These are phyloP conservation scores for Penaeus japonicus DNA, from an alignment of 1,140 invertebrate genomes.

Conservation along the genomic window DNA sequence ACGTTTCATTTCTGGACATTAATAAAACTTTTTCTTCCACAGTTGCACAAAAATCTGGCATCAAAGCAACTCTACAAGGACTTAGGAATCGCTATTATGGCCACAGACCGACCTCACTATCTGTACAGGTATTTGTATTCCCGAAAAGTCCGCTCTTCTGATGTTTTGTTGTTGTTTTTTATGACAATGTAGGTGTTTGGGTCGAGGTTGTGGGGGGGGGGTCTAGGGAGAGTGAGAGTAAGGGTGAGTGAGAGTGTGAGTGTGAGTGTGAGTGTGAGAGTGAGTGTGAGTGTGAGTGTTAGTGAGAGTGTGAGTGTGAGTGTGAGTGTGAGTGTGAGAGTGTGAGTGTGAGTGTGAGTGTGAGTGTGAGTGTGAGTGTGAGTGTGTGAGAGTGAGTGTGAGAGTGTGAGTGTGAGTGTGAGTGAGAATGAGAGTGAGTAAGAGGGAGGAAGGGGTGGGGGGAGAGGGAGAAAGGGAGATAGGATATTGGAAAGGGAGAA, in stretches of 20 bases:
- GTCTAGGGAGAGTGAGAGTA: no score
- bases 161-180: no score
- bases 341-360: no score
- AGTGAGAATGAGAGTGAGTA: no score
- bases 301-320: background rate
- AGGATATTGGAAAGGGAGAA: no score
- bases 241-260: background rate
- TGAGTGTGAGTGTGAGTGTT: background rate
- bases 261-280: background rate
- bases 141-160: background rate
- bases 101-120: slow-evolving; percentile 52
- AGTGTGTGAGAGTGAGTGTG: no score
- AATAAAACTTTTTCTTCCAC: background rate
- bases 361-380: no score
- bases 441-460: no score
- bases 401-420: no score
- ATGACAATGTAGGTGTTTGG: no score
- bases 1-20: background rate
- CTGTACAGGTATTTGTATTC: slow-evolving; percentile 39
- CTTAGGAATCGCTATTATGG: slow-evolving; percentile 48
- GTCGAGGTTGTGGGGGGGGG: no score
- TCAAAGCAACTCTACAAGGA: slow-evolving; percentile 43
- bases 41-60: slow-evolving; percentile 43
- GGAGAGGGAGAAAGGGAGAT: no score
- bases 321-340: slow-evolving; percentile 1